Evolutionary conservation across 37 sponge, comb jelly and placozoan species (phyloP).

Genomic region (Agelas oroides): DNA sequence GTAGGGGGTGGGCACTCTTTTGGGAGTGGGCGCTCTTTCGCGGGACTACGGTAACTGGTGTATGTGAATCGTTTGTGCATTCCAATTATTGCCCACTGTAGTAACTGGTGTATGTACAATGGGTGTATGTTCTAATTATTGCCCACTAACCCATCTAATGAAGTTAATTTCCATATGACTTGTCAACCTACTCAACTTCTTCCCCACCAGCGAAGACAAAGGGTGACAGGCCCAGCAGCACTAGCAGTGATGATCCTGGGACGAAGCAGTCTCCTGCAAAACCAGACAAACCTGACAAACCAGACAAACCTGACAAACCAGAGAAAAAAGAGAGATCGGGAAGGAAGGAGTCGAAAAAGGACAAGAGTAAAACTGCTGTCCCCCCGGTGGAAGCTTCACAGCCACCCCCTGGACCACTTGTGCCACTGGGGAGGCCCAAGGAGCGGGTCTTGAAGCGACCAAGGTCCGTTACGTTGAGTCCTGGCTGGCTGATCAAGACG

Average conservation of each 20-base stretch:
- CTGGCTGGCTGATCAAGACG: background rate
- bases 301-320: constrained; percentile 20
- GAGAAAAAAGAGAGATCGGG: constrained; percentile 41
- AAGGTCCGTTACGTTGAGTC: constrained; percentile 38
- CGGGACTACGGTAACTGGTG: too few relatives aligned
- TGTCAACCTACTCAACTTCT: background rate
- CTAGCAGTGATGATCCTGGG: background rate
- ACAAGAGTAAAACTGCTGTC: constrained; percentile 7
- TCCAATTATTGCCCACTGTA: too few relatives aligned
- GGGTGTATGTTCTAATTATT: too few relatives aligned
- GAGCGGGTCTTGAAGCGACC: constrained; percentile 61
- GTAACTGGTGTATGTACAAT: too few relatives aligned
- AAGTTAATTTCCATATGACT: too few relatives aligned
- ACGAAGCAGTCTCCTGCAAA: background rate
- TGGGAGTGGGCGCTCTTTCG: too few relatives aligned
- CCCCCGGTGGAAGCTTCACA: constrained; percentile 28
- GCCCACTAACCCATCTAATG: too few relatives aligned
- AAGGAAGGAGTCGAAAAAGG: constrained; percentile 16
- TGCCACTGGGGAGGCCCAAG: constrained; percentile 71
- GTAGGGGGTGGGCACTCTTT: too few relatives aligned
- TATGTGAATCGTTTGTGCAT: too few relatives aligned
- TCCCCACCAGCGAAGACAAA: background rate
- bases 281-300: background rate
- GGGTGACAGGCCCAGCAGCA: background rate
- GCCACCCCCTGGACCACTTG: constrained; percentile 78